Percentiles rank a stretch among this genome's conserved stretches.
phyloP scores from a whole-genome alignment of 2,888 invertebrate species.

The Cataglyphis livida region DNA sequence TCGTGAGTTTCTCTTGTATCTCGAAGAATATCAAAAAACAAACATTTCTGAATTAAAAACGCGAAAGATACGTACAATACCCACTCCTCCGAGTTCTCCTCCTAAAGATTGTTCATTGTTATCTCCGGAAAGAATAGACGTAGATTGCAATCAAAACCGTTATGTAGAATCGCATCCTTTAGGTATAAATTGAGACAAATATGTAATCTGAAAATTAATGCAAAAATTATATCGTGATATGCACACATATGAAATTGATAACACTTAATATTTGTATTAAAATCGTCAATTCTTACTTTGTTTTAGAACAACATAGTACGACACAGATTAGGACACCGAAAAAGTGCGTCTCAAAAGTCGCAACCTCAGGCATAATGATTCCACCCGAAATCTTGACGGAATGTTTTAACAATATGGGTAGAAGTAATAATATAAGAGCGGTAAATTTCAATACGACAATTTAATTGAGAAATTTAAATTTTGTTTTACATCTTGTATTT shows the following conservation, averaged over 20 bases:
- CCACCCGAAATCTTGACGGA: slow-evolving; percentile 80
- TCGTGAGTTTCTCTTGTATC: slow-evolving; percentile 89
- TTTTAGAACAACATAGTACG: slow-evolving; percentile 25
- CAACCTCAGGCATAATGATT: slow-evolving; percentile 70
- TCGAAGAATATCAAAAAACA: slow-evolving; percentile 88
- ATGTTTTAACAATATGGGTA: slow-evolving; percentile 78
- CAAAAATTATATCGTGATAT: background rate
- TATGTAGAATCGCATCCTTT: slow-evolving; percentile 31
- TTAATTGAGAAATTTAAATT: background rate
- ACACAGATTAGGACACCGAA: slow-evolving; percentile 9
- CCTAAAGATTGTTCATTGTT: slow-evolving; percentile 61
- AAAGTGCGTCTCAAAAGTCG: slow-evolving; percentile 10
- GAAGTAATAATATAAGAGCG: slow-evolving; percentile 74
- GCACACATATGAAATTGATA: background rate
- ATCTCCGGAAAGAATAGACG: slow-evolving; percentile 15
- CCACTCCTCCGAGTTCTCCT: slow-evolving; percentile 70
- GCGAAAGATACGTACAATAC: slow-evolving; percentile 72
- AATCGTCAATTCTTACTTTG: background rate
- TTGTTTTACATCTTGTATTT: background rate
- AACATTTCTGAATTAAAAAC: slow-evolving; percentile 85
- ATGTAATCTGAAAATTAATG: background rate
- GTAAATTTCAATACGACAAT: slow-evolving; percentile 66
- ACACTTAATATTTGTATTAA: background rate
- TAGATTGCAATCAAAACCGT: slow-evolving; percentile 37
- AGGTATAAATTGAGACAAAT: slow-evolving; percentile 40